These are phyloP conservation scores for Netta rufina DNA, from an alignment of 2,797 vertebrate species.

Conservation along the genomic window DNA sequence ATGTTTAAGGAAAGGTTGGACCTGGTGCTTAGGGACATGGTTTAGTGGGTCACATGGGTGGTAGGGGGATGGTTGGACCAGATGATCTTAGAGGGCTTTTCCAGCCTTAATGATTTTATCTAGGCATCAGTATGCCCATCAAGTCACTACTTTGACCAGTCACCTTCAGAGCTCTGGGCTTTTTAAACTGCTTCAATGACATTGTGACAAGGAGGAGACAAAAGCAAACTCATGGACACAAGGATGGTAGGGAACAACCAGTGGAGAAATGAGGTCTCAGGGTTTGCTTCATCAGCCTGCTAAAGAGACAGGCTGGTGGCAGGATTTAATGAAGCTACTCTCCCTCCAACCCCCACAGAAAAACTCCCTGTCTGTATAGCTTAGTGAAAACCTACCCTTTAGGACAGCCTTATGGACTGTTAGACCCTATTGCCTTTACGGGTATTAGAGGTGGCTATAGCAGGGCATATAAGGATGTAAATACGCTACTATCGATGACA, in stretches of 20 bases:
- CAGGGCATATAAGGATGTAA: neutral
- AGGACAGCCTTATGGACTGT: neutral
- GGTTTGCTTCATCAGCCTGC: neutral
- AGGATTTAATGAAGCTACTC: neutral
- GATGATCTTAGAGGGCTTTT: too few species aligned
- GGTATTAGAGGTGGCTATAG: neutral
- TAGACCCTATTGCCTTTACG: neutral
- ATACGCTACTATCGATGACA: neutral
- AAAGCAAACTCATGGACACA: neutral
- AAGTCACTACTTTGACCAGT: neutral
- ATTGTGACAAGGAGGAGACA: neutral
- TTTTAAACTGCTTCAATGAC: neutral
- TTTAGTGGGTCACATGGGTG: too few species aligned
- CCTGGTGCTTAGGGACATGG: too few species aligned
- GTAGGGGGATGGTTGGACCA: too few species aligned
- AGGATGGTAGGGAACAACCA: neutral
- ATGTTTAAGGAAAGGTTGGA: too few species aligned
- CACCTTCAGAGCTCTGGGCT: neutral
- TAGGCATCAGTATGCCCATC: neutral
- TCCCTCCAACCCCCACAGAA: neutral
- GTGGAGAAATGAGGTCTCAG: neutral
- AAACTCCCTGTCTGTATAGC: neutral
- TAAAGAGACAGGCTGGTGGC: neutral
- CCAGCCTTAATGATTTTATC: too few species aligned
- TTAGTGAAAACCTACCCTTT: neutral